Base-by-base conservation (phyloP, 2,797 vertebrate genomes). In the Telmatherina bonti region DNA sequence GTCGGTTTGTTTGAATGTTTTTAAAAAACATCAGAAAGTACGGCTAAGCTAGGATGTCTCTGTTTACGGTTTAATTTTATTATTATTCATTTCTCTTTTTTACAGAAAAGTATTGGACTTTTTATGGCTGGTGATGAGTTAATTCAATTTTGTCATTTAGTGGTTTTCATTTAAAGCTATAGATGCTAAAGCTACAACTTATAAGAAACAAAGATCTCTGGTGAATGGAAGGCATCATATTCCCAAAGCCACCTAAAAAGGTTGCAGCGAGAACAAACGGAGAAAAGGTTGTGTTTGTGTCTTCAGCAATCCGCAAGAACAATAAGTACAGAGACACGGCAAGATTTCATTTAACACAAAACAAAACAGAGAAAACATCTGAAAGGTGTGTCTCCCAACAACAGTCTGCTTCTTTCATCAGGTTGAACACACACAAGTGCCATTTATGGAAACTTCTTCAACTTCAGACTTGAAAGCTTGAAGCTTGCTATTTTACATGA, bases 171-270 rank as follows among this genome's bases (percentile, higher is more conserved):
- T 33, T 24, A 31, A 55, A 57, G n/a, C n/a, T n/a, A n/a, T n/a
- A n/a, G n/a, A n/a, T n/a, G n/a, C n/a, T 70, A 58, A 67, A 71
- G 22, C 58, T 27, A 35, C 29, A 60, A 60, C 56, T 73, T 5
- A 85, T 84, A 67, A 82, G 56, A 70, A 74, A 82, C 76, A 82
- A 73, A 62, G 61, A 52, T 65, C 59, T 74, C 64, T 30, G 35
- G 70, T 68, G 65, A 79, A 69, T 26, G 47, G 49, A 59, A 59
- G 29, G 67, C 47, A 80, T 79, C 77, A 70, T 62, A 69, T 76
- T 72, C 74, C 45, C 57, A 51, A 76, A 62, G 16, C 38, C 62
- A 66, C 59, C 59, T 66, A 64, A 67, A 82, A 63, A 43, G 30
- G n/a, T 73, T 78, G 20, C 41, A 45, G 5, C 13, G 4, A 16